These are phyloP conservation scores for Phyllopteryx taeniolatus DNA, from an alignment of 2,113 vertebrate species.

Conservation along the genomic window DNA sequence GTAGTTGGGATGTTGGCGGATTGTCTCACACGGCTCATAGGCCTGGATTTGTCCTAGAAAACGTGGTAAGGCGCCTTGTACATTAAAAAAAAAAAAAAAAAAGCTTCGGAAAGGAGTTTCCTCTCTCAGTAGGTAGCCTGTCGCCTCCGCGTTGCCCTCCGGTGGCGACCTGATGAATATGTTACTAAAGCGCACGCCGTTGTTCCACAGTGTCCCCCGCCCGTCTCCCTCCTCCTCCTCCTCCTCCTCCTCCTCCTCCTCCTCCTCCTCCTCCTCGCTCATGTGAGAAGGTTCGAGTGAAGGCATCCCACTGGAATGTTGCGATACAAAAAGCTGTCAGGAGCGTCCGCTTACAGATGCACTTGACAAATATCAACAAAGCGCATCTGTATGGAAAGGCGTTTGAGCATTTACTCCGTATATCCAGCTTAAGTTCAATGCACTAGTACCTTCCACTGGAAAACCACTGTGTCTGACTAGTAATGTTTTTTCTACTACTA, in stretches of 20 bases:
- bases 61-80: slow-evolving; percentile 62
- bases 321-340: slow-evolving; percentile 62
- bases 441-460: background rate
- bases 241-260: slow-evolving; percentile 37
- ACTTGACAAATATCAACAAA: slow-evolving; percentile 54
- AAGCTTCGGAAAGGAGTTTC: slow-evolving; percentile 33
- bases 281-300: slow-evolving; percentile 49
- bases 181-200: slow-evolving; percentile 6
- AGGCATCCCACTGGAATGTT: slow-evolving; percentile 78
- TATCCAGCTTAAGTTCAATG: background rate
- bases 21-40: slow-evolving; percentile 67
- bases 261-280: slow-evolving; percentile 27
- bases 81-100: slow-evolving; percentile 52
- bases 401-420: background rate
- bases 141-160: slow-evolving; percentile 28
- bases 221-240: slow-evolving; percentile 34
- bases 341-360: slow-evolving; percentile 50
- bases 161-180: slow-evolving; percentile 20
- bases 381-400: background rate
- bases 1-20: slow-evolving; percentile 65
- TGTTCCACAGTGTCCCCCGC: slow-evolving; percentile 21
- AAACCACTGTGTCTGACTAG: too few relatives aligned
- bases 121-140: slow-evolving; percentile 32
- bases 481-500: background rate
- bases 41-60: slow-evolving; percentile 56